Base-by-base conservation (phyloP, 2,797 vertebrate genomes). In the Eremophila alpestris region DNA sequence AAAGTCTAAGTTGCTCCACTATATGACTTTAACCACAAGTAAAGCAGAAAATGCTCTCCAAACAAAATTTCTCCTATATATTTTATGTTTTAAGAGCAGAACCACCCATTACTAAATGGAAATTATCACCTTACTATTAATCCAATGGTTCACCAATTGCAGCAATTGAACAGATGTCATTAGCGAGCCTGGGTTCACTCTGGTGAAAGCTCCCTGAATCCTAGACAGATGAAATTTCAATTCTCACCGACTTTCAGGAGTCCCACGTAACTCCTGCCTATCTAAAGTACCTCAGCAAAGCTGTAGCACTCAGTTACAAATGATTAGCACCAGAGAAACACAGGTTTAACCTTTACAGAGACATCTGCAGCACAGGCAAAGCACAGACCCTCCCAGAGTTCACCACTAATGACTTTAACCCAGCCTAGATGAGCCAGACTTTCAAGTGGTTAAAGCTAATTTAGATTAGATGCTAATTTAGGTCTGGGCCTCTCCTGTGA, bases 381-480 rank as follows among this genome's bases (percentile, higher is more conserved):
- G 45, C 23, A 30, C 23, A 58, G 38, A n/a, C 41, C 22, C 58
- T 43, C 32, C 55, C 46, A 52, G 52, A 83, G 63, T 26, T 87
- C 79, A 65, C 46, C 64, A 32, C n/a, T 38, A 63, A 70, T 36
- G 55, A 56, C 51, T 96, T 83, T n/a, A 88, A 71, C 29, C 58
- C 58, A 30, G 51, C 21, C 40, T 36, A 69, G 45, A 54, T 15
- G 40, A 83, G 49, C 29, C 78, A 71, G 43, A 14, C 64, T 90
- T 93, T 48, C 43, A 87, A 38, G 59, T 19, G 63, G 65, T 68
- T 49, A 82, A 62, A 90, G 46, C n/a, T 65, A 69, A 87, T 92
- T 95, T 86, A 91, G 62, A 90, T 83, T 71, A 67, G 73, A 73
- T n/a, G 34, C 60, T 93, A 79, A 92, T 95, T 94, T 90, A 86